Percentiles rank a stretch among this genome's conserved stretches.
These are phyloP conservation scores for Meganola albula DNA, from an alignment of 2,888 invertebrate genomes.

Conservation along the genomic window DNA sequence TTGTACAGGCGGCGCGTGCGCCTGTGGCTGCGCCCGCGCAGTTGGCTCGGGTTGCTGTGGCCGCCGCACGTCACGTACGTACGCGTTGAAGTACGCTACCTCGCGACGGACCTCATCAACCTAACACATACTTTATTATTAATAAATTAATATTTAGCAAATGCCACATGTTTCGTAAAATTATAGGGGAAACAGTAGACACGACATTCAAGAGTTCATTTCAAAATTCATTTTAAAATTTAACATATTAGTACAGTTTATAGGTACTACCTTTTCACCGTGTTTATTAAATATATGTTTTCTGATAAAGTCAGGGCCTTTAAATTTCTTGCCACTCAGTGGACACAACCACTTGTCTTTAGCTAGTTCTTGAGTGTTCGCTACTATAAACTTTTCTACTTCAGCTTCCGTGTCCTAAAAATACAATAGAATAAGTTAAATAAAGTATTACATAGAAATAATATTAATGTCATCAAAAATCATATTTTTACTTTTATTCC, in stretches of 20 bases:
- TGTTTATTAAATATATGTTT: slow-evolving; percentile 99
- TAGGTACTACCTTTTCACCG: slow-evolving; percentile 92
- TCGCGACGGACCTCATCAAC: slow-evolving; percentile 97
- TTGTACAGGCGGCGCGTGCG: slow-evolving; percentile 26
- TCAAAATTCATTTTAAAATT: no score
- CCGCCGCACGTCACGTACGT: slow-evolving; percentile 93
- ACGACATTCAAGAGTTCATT: no score
- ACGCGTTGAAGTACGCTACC: slow-evolving; percentile 98
- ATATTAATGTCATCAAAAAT: background rate
- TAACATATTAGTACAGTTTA: no score
- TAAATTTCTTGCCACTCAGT: slow-evolving; percentile 98
- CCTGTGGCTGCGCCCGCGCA: slow-evolving; percentile 62
- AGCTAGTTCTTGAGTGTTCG: slow-evolving; percentile 97
- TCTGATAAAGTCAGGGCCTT: slow-evolving; percentile 98
- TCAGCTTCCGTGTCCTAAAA: slow-evolving; percentile 79
- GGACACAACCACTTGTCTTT: slow-evolving; percentile 99
- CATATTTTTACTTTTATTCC: slow-evolving; percentile 82
- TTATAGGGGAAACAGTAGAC: no score
- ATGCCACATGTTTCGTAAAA: no score
- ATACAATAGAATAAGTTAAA: slow-evolving; percentile 30
- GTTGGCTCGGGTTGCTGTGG: slow-evolving; percentile 95
- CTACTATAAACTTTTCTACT: slow-evolving; percentile 95
- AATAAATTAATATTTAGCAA: no score
- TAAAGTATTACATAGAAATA: background rate
- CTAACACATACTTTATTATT: slow-evolving; percentile 37